Conservation (phyloP, 2,888 invertebrate genomes). For the Thelaira solivaga region DNA sequence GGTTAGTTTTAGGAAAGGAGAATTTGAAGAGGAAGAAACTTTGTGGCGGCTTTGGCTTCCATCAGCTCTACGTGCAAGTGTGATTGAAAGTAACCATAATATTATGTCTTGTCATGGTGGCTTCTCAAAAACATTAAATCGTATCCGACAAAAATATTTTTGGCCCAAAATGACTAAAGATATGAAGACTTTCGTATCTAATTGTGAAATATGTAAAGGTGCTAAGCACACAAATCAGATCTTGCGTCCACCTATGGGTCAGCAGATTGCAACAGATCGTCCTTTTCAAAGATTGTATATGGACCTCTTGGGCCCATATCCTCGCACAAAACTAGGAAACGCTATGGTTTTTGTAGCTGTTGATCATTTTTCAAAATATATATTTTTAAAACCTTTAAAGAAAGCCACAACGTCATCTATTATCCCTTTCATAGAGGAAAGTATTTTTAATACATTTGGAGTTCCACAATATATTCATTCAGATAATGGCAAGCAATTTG, state of each 20-base stretch:
- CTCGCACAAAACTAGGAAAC: not conserved
- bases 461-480: slow-evolving; percentile 4
- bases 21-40: not conserved
- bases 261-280: not conserved
- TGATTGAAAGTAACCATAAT: not conserved
- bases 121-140: not conserved
- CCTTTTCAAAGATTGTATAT: not conserved
- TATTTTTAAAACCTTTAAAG: not conserved
- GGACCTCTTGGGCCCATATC: slow-evolving; percentile 1
- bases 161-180: not conserved
- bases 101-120: not conserved
- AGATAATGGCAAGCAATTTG: not conserved
- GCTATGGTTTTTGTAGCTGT: not conserved
- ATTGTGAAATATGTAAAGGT: too few relatives aligned
- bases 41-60: slow-evolving; percentile 28
- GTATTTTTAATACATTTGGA: not conserved
- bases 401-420: not conserved
- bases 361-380: slow-evolving; percentile 14
- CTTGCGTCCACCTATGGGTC: not conserved
- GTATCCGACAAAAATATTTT: not conserved
- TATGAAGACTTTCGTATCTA: not conserved
- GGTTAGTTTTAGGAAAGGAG: not conserved
- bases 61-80: not conserved
- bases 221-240: not conserved
- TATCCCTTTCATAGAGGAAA: not conserved